These are phyloP conservation scores for Agonopterix heracliana DNA, from an alignment of 2,888 invertebrate genomes.

Conservation along the genomic window DNA sequence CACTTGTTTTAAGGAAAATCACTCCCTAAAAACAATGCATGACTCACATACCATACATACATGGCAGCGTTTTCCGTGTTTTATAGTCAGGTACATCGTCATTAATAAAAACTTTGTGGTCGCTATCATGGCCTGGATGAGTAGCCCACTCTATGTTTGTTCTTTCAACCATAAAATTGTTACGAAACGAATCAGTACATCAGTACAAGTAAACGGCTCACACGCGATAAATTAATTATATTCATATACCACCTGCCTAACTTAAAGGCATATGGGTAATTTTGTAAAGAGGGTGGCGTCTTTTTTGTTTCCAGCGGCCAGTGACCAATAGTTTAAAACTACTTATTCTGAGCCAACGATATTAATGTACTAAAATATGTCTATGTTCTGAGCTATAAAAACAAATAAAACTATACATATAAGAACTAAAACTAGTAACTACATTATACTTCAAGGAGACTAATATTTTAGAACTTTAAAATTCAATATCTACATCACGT, in stretches of 20 bases:
- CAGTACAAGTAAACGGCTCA: constrained; percentile 5
- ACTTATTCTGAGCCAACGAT: too few relatives aligned
- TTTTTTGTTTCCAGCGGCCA: too few relatives aligned
- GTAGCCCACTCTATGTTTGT: constrained; percentile 32
- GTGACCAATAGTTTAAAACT: too few relatives aligned
- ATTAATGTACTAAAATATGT: too few relatives aligned
- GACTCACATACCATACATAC: constrained; percentile 16
- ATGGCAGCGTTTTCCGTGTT: constrained; percentile 28
- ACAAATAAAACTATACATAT: too few relatives aligned
- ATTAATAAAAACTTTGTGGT: constrained; percentile 12
- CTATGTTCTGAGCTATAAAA: too few relatives aligned
- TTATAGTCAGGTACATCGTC: constrained; percentile 17
- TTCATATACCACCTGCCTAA: neutral
- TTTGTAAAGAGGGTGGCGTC: too few relatives aligned
- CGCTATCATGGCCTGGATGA: constrained; percentile 27
- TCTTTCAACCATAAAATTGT: constrained; percentile 33
- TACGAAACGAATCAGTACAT: constrained; percentile 28
- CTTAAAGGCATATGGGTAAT: neutral
- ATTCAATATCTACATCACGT: too few relatives aligned
- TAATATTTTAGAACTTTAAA: too few relatives aligned
- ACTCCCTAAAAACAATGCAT: neutral
- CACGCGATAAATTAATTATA: neutral
- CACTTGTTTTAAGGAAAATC: too few relatives aligned
- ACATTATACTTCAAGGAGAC: too few relatives aligned
- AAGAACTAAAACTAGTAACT: too few relatives aligned